Base-by-base conservation (phyloP, 2,113 vertebrate species). In the Pseudopodoces humilis region DNA sequence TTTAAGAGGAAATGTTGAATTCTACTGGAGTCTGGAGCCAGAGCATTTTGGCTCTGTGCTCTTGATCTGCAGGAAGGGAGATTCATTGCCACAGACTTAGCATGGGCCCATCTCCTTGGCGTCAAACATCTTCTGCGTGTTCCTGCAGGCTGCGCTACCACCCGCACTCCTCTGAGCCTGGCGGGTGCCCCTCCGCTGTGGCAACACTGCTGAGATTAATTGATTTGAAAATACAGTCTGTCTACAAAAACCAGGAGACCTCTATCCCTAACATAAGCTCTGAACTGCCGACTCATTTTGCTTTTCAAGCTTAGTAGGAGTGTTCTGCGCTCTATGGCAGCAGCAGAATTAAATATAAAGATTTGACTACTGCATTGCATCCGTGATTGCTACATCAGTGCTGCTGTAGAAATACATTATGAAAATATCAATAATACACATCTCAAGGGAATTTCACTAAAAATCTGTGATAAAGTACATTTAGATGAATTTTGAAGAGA, bases 1-100 rank as follows among this genome's bases (percentile, higher is more conserved):
- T 94, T 97, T 94, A 90, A 83, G 74, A 95, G 91, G 94, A 96
- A 97, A 95, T 83, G 67, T 83, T 95, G 91, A 79, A 86, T 89
- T 89, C 74, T 91, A 5, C 63, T 41, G 39, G 67, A 90, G 55
- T 72, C 47, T 93, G 69, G 72, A 93, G 94, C 83, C 95, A 96
- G 74, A 94, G 33, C 50, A n/a, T 89, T 92, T 92, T 95, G 95
- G 89, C 95, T 77, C 11, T 43, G n/a, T 70, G 33, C 35, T 93
- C 67, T 41, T 31, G 67, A 93, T 59, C 81, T 79, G 65, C 44
- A 82, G 65, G 83, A 83, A 94, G 31, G 53, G 58, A 62, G 59
- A 58, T 80, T 81, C 86, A 55, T 79, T 92, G 75, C 69, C 78
- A 50, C n/a, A 72, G 74, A 19, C 63, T 53, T 89, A 91, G 43